Base-by-base conservation (phyloP, 2,113 vertebrate genomes). In the Uria aalge region DNA sequence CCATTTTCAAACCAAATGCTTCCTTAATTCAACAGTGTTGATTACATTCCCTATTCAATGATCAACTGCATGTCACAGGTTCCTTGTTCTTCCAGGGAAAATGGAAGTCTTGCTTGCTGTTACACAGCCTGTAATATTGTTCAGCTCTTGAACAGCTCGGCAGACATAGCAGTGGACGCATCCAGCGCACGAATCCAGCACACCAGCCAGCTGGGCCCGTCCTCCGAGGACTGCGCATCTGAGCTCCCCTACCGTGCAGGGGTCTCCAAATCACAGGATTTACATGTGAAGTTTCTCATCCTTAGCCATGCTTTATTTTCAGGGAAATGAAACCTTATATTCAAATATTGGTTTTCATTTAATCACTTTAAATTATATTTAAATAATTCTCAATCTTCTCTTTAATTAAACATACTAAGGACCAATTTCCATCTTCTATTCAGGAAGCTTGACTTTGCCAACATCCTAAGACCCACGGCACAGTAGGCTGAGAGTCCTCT, bases 261-360 rank as follows among this genome's bases (percentile, higher is more conserved):
- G 55, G 32, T n/a, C 93, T 74, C 79, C 93, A 91, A 55, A 83
- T 73, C 85, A 41, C n/a, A 11, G 73, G n/a, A 74, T 93, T 90
- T 67, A 71, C 47, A 30, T 10, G 26, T 52, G 34, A 78, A 87
- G 60, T 89, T 96, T 87, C 73, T 92, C 43, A 52, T 63, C 68
- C 52, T 86, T 36, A 74, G 68, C 60, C 40, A 18, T 89, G 80
- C 75, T 94, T 87, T 89, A 95, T 91, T 95, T 95, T 92, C 60
- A 78, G 73, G 60, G 69, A 91, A 89, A 96, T 94, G 74, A 94
- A 95, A 81, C 68, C 66, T 71, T 86, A 36, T 81, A 75, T 78
- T 95, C 80, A 91, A 91, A 95, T 74, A 94, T 11, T 91, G 52
- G 77, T 67, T 96, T 94, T 92, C 84, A 85, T 89, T 81, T 95